These are phyloP conservation scores for Okamejei kenojei DNA, from an alignment of 2,797 vertebrate genomes.

Conservation along the genomic window DNA sequence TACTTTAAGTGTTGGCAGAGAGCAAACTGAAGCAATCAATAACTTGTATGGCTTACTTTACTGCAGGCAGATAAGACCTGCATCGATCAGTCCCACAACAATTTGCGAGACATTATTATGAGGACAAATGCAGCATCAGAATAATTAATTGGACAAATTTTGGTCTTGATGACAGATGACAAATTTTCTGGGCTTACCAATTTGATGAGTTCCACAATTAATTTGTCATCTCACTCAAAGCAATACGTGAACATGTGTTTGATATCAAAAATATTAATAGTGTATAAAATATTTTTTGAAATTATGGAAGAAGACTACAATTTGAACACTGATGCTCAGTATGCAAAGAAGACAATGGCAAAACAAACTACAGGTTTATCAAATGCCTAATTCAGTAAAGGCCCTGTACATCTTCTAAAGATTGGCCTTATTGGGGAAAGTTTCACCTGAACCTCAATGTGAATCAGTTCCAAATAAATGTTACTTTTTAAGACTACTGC, in stretches of 20 bases:
- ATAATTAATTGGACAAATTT: background rate
- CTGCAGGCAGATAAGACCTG: background rate
- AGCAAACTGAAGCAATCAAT: background rate
- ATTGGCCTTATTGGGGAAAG: background rate
- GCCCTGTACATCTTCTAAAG: background rate
- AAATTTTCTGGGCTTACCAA: background rate
- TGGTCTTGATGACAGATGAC: background rate
- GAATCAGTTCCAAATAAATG: background rate
- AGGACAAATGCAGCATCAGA: background rate
- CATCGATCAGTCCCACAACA: background rate
- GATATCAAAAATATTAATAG: background rate
- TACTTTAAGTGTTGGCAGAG: background rate
- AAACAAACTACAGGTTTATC: background rate
- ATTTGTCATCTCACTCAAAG: background rate
- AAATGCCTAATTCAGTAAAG: background rate
- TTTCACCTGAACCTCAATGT: background rate
- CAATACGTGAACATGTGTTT: background rate
- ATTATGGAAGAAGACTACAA: background rate
- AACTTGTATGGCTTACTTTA: slow-evolving; percentile 10
- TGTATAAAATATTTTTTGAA: background rate
- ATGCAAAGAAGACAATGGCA: background rate
- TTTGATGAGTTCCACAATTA: background rate
- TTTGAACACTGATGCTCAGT: background rate
- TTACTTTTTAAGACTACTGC: background rate
- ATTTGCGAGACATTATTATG: background rate